Evolutionary conservation across 2,888 invertebrate genomes (phyloP).

Genomic region (Heliconius cydno): DNA sequence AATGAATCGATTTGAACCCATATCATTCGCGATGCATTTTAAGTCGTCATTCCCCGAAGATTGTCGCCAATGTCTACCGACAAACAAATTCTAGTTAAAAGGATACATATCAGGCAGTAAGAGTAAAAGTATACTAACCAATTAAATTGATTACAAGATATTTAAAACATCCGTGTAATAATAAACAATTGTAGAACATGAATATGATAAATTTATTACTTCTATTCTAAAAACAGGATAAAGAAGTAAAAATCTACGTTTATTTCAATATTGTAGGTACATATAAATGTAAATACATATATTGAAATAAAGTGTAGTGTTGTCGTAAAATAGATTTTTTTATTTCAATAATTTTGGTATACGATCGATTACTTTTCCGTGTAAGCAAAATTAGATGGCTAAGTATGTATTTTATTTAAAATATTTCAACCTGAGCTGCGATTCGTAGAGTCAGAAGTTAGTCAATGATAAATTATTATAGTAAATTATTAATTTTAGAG

Average conservation of each 20-base stretch:
- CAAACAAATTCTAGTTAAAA: constrained; percentile 21
- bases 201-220: neutral
- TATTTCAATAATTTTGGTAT: neutral
- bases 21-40: constrained; percentile 7
- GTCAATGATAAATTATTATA: neutral
- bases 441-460: neutral
- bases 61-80: constrained; percentile 33
- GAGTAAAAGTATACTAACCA: neutral
- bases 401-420: neutral
- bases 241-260: no score
- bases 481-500: neutral
- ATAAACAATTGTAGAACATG: neutral
- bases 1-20: constrained; percentile 19
- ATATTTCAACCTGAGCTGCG: neutral
- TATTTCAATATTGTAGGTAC: no score
- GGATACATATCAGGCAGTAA: neutral
- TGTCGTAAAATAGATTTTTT: neutral
- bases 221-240: neutral
- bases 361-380: neutral
- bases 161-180: neutral
- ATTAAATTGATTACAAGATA: neutral
- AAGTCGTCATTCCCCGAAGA: constrained; percentile 4
- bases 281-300: no score
- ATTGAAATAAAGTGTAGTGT: neutral
- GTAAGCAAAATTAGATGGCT: neutral